Conservation (phyloP, 1,140 invertebrate genomes). For the Rhyzopertha dominica region DNA sequence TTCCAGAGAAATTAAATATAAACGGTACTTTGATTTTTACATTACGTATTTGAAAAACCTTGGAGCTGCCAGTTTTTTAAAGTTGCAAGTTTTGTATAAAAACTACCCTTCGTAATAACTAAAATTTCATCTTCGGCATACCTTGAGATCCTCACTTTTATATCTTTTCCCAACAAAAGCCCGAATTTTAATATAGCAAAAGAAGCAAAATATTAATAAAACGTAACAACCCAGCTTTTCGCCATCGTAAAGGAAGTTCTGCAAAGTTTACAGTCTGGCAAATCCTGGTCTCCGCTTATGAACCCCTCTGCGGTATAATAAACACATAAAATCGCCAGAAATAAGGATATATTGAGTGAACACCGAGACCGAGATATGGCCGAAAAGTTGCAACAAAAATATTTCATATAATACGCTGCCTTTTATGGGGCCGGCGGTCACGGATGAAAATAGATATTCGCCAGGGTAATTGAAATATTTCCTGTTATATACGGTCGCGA, state of each 20-base stretch:
- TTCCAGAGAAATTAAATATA: no score
- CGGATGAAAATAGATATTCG: conserved; percentile 37
- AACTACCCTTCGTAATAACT: background rate
- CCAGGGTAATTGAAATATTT: conserved; percentile 43
- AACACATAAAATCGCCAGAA: conserved; percentile 44
- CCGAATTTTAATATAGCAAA: no score
- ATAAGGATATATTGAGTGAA: conserved; percentile 45
- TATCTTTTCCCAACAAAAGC: no score
- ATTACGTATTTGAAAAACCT: no score
- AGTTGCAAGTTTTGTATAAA: no score
- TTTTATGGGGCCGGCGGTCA: conserved; percentile 39
- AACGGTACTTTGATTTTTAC: no score
- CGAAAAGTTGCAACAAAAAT: conserved; percentile 39
- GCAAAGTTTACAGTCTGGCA: conserved; percentile 38
- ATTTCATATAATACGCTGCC: conserved; percentile 43
- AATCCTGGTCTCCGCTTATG: conserved; percentile 39
- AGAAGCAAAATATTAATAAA: conserved; percentile 18
- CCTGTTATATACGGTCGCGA: conserved; percentile 29
- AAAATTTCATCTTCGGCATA: conserved; percentile 11
- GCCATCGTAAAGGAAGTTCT: conserved; percentile 21
- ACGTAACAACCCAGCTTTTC: conserved; percentile 12
- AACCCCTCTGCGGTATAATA: conserved; percentile 43
- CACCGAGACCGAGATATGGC: conserved; percentile 25
- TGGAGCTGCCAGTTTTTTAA: no score
- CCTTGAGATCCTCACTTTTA: conserved; percentile 17